phyloP scores from a whole-genome alignment of 1,140 invertebrate genomes.

The Drosophila lacteicornis region DNA sequence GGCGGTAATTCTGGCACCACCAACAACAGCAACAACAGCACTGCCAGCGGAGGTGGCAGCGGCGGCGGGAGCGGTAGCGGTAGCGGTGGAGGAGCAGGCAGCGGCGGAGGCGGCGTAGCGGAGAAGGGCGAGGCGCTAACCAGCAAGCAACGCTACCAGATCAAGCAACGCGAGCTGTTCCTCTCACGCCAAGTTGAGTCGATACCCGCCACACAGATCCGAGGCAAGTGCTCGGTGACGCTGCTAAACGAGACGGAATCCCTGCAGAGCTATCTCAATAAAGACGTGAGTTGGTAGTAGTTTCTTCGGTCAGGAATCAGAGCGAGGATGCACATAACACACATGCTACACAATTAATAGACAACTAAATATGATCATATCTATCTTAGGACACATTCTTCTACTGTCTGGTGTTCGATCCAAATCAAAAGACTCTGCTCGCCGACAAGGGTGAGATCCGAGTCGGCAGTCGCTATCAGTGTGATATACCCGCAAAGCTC shows the following conservation, averaged over 20 bases:
- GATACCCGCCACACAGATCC: conserved; percentile 98
- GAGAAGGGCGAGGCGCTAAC: conserved; percentile 85
- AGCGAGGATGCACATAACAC: background rate
- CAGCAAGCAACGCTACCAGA: conserved; percentile 94
- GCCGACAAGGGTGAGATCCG: conserved; percentile 98
- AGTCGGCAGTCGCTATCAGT: conserved; percentile 98
- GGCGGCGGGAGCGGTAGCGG: background rate
- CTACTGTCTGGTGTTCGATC: conserved; percentile 99
- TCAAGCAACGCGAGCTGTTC: conserved; percentile 99
- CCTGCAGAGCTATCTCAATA: conserved; percentile 96
- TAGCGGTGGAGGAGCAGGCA: conserved; percentile 39
- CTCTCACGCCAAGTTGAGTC: conserved; percentile 99
- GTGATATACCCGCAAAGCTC: conserved; percentile 92
- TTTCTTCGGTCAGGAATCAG: background rate
- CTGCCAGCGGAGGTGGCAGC: conserved; percentile 71
- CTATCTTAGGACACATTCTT: conserved; percentile 96
- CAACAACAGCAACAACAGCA: conserved; percentile 53
- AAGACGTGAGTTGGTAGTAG: conserved; percentile 90
- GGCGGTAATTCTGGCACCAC: conserved; percentile 55
- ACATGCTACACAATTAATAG: background rate
- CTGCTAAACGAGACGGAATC: conserved; percentile 99
- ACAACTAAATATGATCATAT: background rate
- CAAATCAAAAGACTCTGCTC: conserved; percentile 98
- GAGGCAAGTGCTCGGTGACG: conserved; percentile 99
- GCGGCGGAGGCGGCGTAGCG: conserved; percentile 25